Evolutionary conservation across 2,797 vertebrate species (phyloP), one percentile per base, ranked within the genome.

Genomic region (Poeciliopsis turneri): DNA sequence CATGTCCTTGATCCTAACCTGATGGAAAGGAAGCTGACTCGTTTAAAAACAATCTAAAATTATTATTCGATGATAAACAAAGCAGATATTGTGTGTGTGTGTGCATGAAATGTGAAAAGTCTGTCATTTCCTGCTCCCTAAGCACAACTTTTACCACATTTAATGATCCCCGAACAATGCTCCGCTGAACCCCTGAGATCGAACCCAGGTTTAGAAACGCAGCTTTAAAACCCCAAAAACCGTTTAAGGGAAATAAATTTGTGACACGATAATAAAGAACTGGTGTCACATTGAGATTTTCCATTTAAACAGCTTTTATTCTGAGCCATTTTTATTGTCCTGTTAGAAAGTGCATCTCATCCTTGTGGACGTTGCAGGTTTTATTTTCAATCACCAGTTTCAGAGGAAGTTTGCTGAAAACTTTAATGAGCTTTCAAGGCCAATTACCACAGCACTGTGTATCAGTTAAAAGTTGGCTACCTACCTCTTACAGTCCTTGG

Each of bases 391-490:
- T 86, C 86, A 84, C 74, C 73, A 72, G 81, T 78, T 83, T 80
- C 72, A 69, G 78, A 53, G 33, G 84, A 78, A 71, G 72, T 77
- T 77, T 75, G 39, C 55, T 51, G 61, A 76, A 78, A 85, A 77
- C 87, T 70, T 83, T 78, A 80, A 83, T 88, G 79, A 91, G 81
- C 86, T 84, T 82, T 89, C 90, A 81, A 15, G 78, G 72, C 70
- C 45, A 68, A 88, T 91, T 87, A 87, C 49, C 61, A 47, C 8
- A 75, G 78, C n/a, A 77, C 45, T 30, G 0, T 70, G 68, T 75
- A 78, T 84, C 69, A 33, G 82, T 87, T 87, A 83, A 83, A 88
- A 82, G 74, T 84, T 91, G 84, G 88, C 86, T 4, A 25, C 72
- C 74, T 28, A 45, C 55, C 79, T 71, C 55, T 81, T 51, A 8